Evolutionary conservation across 1,140 invertebrate species (phyloP).

Genomic region (Telenomus remus): DNA sequence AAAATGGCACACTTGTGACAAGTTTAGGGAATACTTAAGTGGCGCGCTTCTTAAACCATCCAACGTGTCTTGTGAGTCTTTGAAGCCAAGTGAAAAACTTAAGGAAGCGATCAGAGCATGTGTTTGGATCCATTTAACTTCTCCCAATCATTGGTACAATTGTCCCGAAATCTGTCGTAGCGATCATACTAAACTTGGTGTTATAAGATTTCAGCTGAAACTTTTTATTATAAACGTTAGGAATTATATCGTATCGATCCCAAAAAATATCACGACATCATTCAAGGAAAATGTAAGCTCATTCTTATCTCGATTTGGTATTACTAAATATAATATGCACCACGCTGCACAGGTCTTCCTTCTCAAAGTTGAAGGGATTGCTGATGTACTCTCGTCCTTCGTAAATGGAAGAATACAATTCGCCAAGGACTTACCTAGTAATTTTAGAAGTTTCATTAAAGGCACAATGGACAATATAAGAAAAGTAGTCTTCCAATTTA

Average conservation of each 20-base stretch:
- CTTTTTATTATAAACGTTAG: background rate
- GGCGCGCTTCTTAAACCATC: background rate
- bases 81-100: background rate
- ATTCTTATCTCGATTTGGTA: background rate
- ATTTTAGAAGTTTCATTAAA: background rate
- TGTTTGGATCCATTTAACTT: conserved; percentile 9
- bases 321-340: background rate
- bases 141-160: conserved; percentile 16
- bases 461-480: background rate
- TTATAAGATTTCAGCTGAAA: background rate
- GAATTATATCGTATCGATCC: background rate
- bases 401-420: background rate
- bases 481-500: no score
- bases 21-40: conserved; percentile 3
- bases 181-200: background rate
- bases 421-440: background rate
- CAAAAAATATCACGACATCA: background rate
- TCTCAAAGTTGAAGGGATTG: background rate
- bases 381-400: background rate
- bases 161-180: conserved; percentile 18
- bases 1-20: conserved; percentile 3
- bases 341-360: no score
- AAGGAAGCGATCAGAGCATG: conserved; percentile 2
- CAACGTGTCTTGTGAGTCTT: background rate
- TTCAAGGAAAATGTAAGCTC: background rate